Evolutionary conservation across 2,113 vertebrate genomes (phyloP).

Genomic region (Nettapus auritus): DNA sequence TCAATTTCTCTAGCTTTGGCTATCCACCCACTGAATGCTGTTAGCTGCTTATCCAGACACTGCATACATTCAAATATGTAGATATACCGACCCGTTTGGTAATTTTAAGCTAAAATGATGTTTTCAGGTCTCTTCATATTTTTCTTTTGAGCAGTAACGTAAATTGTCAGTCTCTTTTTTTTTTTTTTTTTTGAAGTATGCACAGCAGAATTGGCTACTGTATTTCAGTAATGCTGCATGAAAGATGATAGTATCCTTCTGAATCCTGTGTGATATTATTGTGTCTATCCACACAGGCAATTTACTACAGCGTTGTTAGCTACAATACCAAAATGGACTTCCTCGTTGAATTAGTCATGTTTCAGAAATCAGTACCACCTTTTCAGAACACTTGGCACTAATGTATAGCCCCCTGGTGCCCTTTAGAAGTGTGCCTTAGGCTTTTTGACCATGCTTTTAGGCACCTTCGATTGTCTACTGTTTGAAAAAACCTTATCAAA

Average conservation of each 20-base stretch:
- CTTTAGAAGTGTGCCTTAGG: not conserved
- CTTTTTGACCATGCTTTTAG: not conserved
- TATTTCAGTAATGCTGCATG: not conserved
- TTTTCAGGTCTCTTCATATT: not conserved
- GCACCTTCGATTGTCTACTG: not conserved
- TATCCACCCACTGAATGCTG: not conserved
- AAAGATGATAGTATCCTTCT: not conserved
- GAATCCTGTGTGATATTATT: not conserved
- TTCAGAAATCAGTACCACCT: not conserved
- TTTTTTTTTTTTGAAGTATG: not conserved
- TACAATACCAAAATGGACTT: not conserved
- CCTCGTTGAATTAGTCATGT: not conserved
- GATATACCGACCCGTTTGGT: not conserved
- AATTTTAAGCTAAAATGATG: not conserved
- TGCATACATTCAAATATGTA: not conserved
- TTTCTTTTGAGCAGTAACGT: not conserved
- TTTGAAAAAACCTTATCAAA: not conserved
- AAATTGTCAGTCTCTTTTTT: not conserved
- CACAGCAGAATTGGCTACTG: not conserved
- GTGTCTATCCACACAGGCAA: not conserved
- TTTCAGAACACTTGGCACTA: not conserved
- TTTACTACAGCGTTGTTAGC: not conserved
- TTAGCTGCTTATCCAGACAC: not conserved
- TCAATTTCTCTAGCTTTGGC: not conserved
- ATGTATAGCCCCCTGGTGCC: not conserved